Base-by-base conservation (phyloP, 2,888 invertebrate species). In the Tachina grossa region DNA sequence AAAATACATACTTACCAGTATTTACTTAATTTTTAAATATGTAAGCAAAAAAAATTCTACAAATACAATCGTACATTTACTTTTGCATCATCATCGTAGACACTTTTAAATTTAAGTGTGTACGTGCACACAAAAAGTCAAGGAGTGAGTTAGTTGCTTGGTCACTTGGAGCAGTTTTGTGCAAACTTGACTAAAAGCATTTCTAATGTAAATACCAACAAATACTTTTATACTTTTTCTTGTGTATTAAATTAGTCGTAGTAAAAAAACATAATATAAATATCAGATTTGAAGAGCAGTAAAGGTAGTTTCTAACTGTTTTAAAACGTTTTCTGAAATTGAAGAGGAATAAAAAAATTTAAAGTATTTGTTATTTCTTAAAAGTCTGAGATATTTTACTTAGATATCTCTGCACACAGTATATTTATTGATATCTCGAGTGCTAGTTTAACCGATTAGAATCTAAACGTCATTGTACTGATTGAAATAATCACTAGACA, bases 171-270 rank as follows among this genome's bases (percentile, higher is more conserved):
- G 41, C 49, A 47, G 51, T 71, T 79, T 68, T 22, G 47, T 43
- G 49, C 22, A 63, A 71, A 76, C 45, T 69, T 69, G 31, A 13
- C 78, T 83, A 49, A 79, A 83, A 74, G 69, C 74, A 61, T 63
- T 83, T 22, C 45, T 57, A 74, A 47, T 57, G 65, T n/a, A 68
- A 72, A 83, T 66, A 45, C 41, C 1, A 14, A 69, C 61, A 69
- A 19, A 53, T n/a, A 45, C 6, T 31, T 13, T 45, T 53, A 53
- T n/a, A 45, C 6, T 31, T 13, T 45, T 53, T 5, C 39, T 45
- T 45, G 63, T 19, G 19, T 19, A 2, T 19, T 43, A 8, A 13
- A 13, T 63, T 19, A 63, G 9, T 45, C 19, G 63, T n/a, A 45
- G 3, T 63, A 45, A 63, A 31, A 6, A 31, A 45, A 6, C 6